phyloP scores from a whole-genome alignment of 1,140 invertebrate species.

The Cotesia vestalis region DNA sequence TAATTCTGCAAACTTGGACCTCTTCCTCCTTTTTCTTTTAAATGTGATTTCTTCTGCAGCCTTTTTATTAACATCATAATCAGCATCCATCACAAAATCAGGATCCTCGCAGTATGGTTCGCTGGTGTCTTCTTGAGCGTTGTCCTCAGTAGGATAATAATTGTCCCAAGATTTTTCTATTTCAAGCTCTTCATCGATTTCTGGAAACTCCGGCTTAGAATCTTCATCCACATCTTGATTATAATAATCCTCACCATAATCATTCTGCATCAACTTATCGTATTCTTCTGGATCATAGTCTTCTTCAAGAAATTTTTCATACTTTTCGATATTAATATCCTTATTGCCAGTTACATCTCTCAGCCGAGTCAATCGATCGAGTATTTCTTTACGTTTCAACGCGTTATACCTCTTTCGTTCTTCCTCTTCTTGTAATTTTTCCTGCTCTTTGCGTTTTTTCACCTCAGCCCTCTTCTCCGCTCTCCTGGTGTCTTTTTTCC shows the following conservation, averaged over 20 bases:
- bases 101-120: slow-evolving; percentile 79
- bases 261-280: slow-evolving; percentile 87
- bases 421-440: slow-evolving; percentile 84
- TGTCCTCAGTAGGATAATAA: slow-evolving; percentile 66
- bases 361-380: slow-evolving; percentile 86
- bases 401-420: slow-evolving; percentile 89
- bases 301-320: slow-evolving; percentile 72
- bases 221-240: slow-evolving; percentile 75
- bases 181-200: slow-evolving; percentile 79
- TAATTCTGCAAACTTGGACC: slow-evolving; percentile 76
- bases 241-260: slow-evolving; percentile 84
- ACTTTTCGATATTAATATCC: slow-evolving; percentile 67
- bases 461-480: slow-evolving; percentile 80
- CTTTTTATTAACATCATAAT: slow-evolving; percentile 74
- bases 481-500: slow-evolving; percentile 81
- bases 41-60: slow-evolving; percentile 69
- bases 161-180: slow-evolving; percentile 81
- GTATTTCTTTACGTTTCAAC: slow-evolving; percentile 89
- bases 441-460: slow-evolving; percentile 81
- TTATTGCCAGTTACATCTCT: slow-evolving; percentile 87
- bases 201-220: slow-evolving; percentile 82
- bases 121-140: slow-evolving; percentile 49
- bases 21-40: slow-evolving; percentile 71
- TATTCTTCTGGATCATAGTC: slow-evolving; percentile 94
- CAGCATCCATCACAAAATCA: slow-evolving; percentile 89